Evolutionary conservation across 2,113 vertebrate species (phyloP).

Genomic region (Datnioides undecimradiatus): DNA sequence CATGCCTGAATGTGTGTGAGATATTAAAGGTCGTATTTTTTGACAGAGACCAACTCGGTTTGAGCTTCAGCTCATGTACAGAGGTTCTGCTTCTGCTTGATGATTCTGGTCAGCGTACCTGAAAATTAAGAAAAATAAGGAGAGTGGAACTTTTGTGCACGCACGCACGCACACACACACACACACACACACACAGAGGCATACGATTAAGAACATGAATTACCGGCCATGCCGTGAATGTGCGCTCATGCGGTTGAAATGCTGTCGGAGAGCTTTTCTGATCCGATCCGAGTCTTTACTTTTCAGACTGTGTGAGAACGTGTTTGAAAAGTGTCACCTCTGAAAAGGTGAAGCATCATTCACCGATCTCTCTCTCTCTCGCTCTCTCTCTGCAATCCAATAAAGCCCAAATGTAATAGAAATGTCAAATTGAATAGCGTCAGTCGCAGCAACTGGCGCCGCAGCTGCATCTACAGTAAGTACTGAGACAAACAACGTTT

Average conservation of each 20-base stretch:
- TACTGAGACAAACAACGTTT: slow-evolving; percentile 58
- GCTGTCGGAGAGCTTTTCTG: background rate
- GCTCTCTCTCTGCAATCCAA: slow-evolving; percentile 40
- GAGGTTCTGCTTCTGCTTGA: background rate
- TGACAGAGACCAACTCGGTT: background rate
- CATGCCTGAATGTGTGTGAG: background rate
- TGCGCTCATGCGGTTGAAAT: background rate
- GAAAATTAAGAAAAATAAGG: slow-evolving; percentile 23
- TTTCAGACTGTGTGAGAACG: slow-evolving; percentile 30
- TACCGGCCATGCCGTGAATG: background rate
- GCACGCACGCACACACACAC: background rate
- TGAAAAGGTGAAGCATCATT: slow-evolving; percentile 17
- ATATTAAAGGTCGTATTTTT: background rate
- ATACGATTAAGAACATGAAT: background rate
- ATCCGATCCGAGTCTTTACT: slow-evolving; percentile 7
- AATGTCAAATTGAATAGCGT: slow-evolving; percentile 57
- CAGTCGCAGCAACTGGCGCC: background rate
- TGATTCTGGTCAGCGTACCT: slow-evolving; percentile 15
- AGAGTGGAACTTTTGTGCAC: background rate
- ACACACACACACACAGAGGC: background rate
- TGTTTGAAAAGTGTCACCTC: slow-evolving; percentile 33
- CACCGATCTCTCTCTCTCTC: slow-evolving; percentile 26
- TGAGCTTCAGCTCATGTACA: background rate
- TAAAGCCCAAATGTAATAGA: slow-evolving; percentile 52
- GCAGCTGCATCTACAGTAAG: slow-evolving; percentile 30